Evolutionary conservation across 2,797 vertebrate species (phyloP).

Genomic region (Bryconaethiops microstoma): DNA sequence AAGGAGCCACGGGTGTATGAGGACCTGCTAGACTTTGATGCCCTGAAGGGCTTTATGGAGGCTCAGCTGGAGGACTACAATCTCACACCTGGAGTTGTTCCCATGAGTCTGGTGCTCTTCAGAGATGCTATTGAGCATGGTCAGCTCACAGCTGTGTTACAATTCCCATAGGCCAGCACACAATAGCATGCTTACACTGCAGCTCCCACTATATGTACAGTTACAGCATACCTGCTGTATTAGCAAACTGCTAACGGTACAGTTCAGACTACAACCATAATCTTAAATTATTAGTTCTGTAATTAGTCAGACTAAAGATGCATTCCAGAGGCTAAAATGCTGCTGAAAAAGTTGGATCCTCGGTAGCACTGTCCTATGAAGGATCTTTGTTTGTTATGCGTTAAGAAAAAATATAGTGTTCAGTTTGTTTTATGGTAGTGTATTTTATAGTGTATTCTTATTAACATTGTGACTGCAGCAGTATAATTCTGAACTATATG

Average conservation of each 20-base stretch:
- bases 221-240: neutral
- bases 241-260: neutral
- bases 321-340: neutral
- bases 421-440: too few species aligned
- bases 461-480: neutral
- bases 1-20: slow-evolving; percentile 81
- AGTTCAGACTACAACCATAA: neutral
- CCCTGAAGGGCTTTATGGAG: slow-evolving; percentile 83
- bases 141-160: slow-evolving; percentile 60
- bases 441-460: too few species aligned
- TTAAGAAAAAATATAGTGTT: too few species aligned
- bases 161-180: slow-evolving; percentile 14
- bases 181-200: slow-evolving; percentile 14
- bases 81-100: slow-evolving; percentile 75
- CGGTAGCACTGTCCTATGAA: too few species aligned
- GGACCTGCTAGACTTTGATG: slow-evolving; percentile 80
- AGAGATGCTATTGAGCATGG: slow-evolving; percentile 87
- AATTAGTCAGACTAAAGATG: neutral
- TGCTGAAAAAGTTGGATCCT: too few species aligned
- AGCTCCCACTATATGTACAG: neutral
- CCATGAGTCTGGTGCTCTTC: slow-evolving; percentile 87
- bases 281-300: neutral
- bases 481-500: neutral
- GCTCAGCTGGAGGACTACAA: slow-evolving; percentile 83
- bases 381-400: too few species aligned